These are phyloP conservation scores for Danio jaintianensis DNA, from an alignment of 2,797 vertebrate species.

Conservation along the genomic window DNA sequence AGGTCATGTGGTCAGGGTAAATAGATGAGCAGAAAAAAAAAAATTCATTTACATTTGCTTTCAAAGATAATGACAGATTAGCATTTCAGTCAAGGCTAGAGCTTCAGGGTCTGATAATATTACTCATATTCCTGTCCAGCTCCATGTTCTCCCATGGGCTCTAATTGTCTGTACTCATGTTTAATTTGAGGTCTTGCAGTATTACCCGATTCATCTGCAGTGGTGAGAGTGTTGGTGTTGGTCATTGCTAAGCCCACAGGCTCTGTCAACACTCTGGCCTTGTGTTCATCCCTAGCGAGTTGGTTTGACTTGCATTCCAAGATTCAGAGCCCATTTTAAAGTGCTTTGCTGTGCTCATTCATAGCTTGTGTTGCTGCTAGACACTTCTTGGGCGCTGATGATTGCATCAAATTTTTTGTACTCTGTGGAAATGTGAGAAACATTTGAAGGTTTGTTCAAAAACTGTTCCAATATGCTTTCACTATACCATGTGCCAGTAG, in stretches of 20 bases:
- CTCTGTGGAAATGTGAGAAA: not conserved
- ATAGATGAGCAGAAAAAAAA: not conserved
- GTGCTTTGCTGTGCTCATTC: constrained; percentile 9
- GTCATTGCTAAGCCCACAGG: not conserved
- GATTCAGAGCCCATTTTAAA: not conserved
- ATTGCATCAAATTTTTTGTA: constrained; percentile 3
- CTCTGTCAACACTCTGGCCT: not conserved
- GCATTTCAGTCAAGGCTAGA: constrained; percentile 21
- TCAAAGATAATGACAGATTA: constrained; percentile 24
- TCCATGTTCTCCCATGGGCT: not conserved
- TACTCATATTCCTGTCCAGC: constrained; percentile 9
- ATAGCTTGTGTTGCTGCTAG: not conserved
- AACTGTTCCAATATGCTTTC: constrained; percentile 1
- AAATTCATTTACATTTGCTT: constrained; percentile 7
- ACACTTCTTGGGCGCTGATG: not conserved
- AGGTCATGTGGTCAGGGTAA: constrained; percentile 12
- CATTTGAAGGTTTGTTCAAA: constrained; percentile 44
- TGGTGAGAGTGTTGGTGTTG: not conserved
- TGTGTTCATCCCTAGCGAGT: not conserved
- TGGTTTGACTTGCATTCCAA: not conserved
- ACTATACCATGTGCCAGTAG: not conserved
- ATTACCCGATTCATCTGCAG: not conserved
- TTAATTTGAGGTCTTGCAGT: constrained; percentile 15
- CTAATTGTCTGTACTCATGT: constrained; percentile 20
- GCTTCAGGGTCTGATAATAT: constrained; percentile 15